Conservation (phyloP, 2,888 invertebrate species). For the Nomada hirtipes region DNA sequence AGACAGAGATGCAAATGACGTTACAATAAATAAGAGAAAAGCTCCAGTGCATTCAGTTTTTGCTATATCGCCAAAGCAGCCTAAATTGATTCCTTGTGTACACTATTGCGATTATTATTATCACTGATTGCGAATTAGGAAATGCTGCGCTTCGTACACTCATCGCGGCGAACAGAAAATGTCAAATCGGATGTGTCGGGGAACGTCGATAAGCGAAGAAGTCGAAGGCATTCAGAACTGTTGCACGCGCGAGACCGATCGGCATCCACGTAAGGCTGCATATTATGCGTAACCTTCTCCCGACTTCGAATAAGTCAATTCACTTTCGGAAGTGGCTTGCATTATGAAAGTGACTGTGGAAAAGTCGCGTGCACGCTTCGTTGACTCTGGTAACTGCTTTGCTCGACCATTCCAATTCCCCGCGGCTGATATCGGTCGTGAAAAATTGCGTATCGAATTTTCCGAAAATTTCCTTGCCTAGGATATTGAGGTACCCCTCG, state of each 20-base stretch:
- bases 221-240: constrained; percentile 8
- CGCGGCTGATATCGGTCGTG: constrained; percentile 61
- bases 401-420: constrained; percentile 65
- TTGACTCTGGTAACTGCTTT: constrained; percentile 63
- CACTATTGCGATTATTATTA: too few relatives aligned
- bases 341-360: constrained; percentile 73
- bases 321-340: constrained; percentile 73
- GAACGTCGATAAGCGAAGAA: not conserved
- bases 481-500: too few relatives aligned
- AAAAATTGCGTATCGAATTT: constrained; percentile 43
- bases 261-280: constrained; percentile 36
- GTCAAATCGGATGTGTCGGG: not conserved
- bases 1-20: not conserved
- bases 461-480: not conserved
- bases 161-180: not conserved
- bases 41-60: too few relatives aligned
- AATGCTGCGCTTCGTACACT: not conserved
- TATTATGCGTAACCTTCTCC: constrained; percentile 65
- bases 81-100: too few relatives aligned
- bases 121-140: too few relatives aligned
- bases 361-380: constrained; percentile 72
- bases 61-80: too few relatives aligned
- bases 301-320: constrained; percentile 68
- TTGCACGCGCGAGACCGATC: constrained; percentile 31
- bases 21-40: too few relatives aligned